phyloP scores from a whole-genome alignment of 2,888 invertebrate species.

The Osmoderma eremita region DNA sequence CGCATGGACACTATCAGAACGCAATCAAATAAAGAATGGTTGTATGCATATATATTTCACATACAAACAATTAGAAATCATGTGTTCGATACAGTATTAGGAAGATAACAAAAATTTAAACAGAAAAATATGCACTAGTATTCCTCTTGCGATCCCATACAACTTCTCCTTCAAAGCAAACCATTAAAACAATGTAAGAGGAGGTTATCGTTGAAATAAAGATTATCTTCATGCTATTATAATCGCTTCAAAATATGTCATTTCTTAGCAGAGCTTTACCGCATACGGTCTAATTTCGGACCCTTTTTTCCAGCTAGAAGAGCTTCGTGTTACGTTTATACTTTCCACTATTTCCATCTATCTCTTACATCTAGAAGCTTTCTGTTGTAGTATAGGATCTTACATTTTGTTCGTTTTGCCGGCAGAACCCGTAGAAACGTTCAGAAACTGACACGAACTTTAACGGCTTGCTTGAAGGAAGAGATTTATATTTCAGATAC shows the following conservation, averaged over 20 bases:
- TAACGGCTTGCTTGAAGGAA: conserved; percentile 17
- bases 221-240: conserved; percentile 26
- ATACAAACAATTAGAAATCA: too few relatives aligned
- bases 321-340: conserved; percentile 29
- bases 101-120: too few relatives aligned
- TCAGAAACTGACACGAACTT: conserved; percentile 27
- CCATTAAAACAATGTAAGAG: conserved; percentile 23
- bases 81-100: too few relatives aligned
- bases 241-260: conserved; percentile 23
- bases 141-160: too few relatives aligned
- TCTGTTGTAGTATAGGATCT: conserved; percentile 25
- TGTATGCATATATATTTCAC: too few relatives aligned
- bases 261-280: conserved; percentile 26
- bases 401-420: conserved; percentile 23
- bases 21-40: too few relatives aligned
- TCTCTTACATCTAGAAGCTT: conserved; percentile 27
- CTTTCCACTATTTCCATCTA: conserved; percentile 30
- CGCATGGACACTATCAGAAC: too few relatives aligned
- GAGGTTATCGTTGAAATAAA: too few relatives aligned
- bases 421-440: conserved; percentile 6
- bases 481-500: conserved; percentile 16
- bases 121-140: too few relatives aligned
- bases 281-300: conserved; percentile 17
- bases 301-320: conserved; percentile 16
- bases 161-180: too few relatives aligned